Conservation (phyloP, 1,140 invertebrate species). For the Ganaspis sp. region DNA sequence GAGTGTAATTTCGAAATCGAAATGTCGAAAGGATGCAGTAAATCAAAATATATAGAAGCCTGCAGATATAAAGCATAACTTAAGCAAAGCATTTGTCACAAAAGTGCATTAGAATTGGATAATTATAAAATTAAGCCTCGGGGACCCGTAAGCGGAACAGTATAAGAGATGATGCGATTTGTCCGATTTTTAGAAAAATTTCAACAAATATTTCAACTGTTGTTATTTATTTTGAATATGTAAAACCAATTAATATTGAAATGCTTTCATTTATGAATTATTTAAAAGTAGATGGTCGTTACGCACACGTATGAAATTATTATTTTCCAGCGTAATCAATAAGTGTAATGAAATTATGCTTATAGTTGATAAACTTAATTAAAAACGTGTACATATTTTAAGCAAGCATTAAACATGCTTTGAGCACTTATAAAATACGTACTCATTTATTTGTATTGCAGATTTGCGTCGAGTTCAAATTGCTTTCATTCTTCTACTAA, state of each 20-base stretch:
- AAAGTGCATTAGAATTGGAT: constrained; percentile 16
- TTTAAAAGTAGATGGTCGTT: not conserved
- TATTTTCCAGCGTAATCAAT: not conserved
- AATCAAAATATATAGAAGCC: constrained; percentile 21
- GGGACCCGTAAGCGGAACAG: not conserved
- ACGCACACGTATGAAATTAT: not conserved
- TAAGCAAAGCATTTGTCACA: constrained; percentile 21
- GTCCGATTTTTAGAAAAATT: constrained; percentile 1
- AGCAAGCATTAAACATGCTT: too few species aligned
- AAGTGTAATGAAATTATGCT: too few species aligned
- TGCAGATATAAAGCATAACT: constrained; percentile 20
- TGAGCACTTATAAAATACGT: too few species aligned
- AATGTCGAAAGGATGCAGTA: constrained; percentile 26
- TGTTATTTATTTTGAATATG: constrained; percentile 15
- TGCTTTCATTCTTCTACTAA: too few species aligned
- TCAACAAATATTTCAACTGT: constrained; percentile 4
- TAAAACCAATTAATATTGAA: constrained; percentile 2
- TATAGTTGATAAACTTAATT: too few species aligned
- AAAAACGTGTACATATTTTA: too few species aligned
- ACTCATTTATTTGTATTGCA: too few species aligned
- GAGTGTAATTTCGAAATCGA: constrained; percentile 9
- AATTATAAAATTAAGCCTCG: constrained; percentile 18
- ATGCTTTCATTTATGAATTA: not conserved
- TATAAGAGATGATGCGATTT: constrained; percentile 19
- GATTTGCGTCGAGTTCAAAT: too few species aligned